Evolutionary conservation across 2,888 invertebrate genomes (phyloP).

Genomic region (Acleris laterana): DNA sequence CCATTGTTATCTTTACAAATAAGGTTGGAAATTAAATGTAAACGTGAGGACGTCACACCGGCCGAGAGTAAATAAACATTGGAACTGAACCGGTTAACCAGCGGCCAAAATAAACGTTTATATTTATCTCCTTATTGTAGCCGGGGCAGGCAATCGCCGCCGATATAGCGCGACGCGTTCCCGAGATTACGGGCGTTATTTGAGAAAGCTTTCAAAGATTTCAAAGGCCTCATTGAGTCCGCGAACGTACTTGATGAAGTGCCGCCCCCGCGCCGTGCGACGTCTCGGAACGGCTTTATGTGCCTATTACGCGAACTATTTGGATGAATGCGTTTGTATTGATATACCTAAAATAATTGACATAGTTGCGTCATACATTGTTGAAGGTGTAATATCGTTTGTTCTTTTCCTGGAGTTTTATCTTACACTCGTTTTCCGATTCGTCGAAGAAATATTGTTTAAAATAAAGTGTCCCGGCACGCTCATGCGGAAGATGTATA

Average conservation of each 20-base stretch:
- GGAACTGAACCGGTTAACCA: conserved; percentile 4
- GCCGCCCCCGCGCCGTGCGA: conserved; percentile 31
- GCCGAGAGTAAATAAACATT: conserved; percentile 24
- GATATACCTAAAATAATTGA: neutral
- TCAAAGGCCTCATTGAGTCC: conserved; percentile 39
- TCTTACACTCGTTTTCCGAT: too few species aligned
- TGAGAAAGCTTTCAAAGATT: conserved; percentile 45
- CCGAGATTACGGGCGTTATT: conserved; percentile 46
- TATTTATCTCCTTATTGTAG: conserved; percentile 26
- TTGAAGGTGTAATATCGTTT: neutral
- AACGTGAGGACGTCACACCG: neutral
- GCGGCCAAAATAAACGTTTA: conserved; percentile 19
- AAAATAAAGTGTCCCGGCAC: too few species aligned
- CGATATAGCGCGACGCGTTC: conserved; percentile 42
- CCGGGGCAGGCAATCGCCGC: conserved; percentile 27
- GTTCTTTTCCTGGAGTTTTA: too few species aligned
- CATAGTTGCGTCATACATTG: neutral
- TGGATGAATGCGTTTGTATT: conserved; percentile 5
- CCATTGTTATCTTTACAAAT: conserved; percentile 4
- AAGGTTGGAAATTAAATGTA: conserved; percentile 19
- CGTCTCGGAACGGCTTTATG: conserved; percentile 14
- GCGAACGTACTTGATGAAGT: conserved; percentile 38
- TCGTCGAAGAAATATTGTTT: too few species aligned
- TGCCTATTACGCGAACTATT: conserved; percentile 19
- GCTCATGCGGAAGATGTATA: too few species aligned